phyloP scores from a whole-genome alignment of 2,113 vertebrate species.

The Sisor rabdophorus region DNA sequence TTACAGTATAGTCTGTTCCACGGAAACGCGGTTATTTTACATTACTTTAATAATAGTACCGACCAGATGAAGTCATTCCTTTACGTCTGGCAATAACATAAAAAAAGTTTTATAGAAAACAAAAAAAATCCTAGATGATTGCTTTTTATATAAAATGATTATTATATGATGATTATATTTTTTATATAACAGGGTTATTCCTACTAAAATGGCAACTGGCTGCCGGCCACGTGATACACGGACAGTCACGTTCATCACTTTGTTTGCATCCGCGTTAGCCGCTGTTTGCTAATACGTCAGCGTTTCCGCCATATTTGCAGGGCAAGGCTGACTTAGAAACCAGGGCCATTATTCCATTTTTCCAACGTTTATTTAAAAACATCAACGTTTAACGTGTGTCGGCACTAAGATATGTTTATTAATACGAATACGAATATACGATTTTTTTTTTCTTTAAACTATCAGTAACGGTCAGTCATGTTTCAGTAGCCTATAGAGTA shows the following conservation, averaged over 20 bases:
- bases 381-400: too few relatives aligned
- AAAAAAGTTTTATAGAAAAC: background rate
- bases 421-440: too few relatives aligned
- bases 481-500: too few relatives aligned
- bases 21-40: background rate
- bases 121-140: too few relatives aligned
- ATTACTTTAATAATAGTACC: background rate
- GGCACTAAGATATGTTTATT: too few relatives aligned
- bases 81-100: background rate
- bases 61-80: too few relatives aligned
- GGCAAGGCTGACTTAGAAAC: background rate
- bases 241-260: background rate
- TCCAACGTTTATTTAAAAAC: background rate
- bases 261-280: background rate
- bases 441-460: too few relatives aligned
- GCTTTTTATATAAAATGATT: too few relatives aligned
- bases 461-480: too few relatives aligned
- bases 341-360: background rate
- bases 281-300: background rate
- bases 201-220: too few relatives aligned
- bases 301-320: background rate
- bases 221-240: background rate
- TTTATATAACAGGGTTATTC: too few relatives aligned
- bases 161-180: too few relatives aligned
- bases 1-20: background rate